A percentile compares a stretch with the other conserved stretches of the same genome.
Evolutionary conservation across 2,888 invertebrate species (phyloP).

Genomic region (Dryobota labecula): DNA sequence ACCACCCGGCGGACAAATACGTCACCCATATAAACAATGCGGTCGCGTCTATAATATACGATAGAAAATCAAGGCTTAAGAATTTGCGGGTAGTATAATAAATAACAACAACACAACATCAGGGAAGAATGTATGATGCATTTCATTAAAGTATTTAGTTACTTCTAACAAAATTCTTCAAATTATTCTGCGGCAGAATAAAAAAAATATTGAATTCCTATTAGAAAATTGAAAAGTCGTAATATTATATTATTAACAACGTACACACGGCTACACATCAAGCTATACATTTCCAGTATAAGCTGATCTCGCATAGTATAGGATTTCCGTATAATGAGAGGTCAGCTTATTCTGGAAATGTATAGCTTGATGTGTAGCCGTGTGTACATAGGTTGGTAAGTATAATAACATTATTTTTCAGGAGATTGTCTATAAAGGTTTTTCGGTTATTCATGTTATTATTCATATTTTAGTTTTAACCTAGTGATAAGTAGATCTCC

Average conservation of each 20-base stretch:
- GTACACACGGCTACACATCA: no score
- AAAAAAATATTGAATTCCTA: neutral
- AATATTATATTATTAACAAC: neutral
- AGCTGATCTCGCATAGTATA: no score
- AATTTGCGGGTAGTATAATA: slow-evolving; percentile 18
- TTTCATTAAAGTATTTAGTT: neutral
- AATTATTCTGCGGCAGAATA: neutral
- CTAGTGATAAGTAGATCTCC: neutral
- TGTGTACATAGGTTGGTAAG: neutral
- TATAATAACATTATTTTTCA: neutral
- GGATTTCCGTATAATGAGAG: no score
- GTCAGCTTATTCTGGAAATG: no score
- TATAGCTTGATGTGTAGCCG: no score
- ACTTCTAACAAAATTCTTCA: neutral
- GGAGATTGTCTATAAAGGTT: neutral
- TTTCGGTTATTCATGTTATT: neutral
- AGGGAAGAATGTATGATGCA: neutral
- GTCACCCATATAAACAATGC: slow-evolving; percentile 68
- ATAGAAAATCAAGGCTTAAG: slow-evolving; percentile 8
- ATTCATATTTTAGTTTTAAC: neutral
- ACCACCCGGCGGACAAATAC: slow-evolving; percentile 61
- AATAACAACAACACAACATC: neutral
- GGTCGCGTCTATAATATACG: slow-evolving; percentile 50
- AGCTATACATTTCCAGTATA: no score
- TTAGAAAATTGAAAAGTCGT: neutral